Evolutionary conservation across 1,140 invertebrate genomes (phyloP).

Genomic region (Aphelinus certus): DNA sequence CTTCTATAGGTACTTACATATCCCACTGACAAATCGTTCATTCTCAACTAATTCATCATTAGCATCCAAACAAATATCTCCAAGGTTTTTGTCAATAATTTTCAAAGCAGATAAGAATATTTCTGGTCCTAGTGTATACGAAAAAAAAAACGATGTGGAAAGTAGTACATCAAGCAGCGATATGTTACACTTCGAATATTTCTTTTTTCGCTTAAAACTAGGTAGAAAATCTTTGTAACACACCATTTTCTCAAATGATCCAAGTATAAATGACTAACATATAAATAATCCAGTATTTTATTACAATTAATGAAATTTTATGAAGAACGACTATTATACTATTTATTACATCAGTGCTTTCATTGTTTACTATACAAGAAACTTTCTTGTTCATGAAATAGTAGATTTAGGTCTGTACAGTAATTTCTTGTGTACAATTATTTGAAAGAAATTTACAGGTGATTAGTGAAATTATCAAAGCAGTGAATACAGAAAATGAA

Average conservation of each 20-base stretch:
- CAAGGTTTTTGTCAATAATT: constrained; percentile 13
- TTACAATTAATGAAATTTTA: constrained; percentile 49
- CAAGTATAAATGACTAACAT: constrained; percentile 32
- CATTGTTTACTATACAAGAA: constrained; percentile 13
- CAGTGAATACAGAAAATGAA: constrained; percentile 7
- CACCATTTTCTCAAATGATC: constrained; percentile 13
- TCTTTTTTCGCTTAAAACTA: constrained; percentile 7
- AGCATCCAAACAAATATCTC: no score
- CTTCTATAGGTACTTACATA: constrained; percentile 31
- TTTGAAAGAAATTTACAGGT: no score
- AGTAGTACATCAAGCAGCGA: constrained; percentile 4
- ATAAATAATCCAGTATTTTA: constrained; percentile 56
- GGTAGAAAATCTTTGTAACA: neutral
- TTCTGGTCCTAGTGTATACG: constrained; percentile 14
- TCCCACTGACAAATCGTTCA: constrained; percentile 32
- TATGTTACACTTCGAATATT: constrained; percentile 3
- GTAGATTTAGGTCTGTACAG: constrained; percentile 11
- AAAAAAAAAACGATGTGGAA: constrained; percentile 3
- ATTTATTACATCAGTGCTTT: constrained; percentile 40
- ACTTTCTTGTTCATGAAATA: constrained; percentile 6
- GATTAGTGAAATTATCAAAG: constrained; percentile 9
- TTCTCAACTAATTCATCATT: constrained; percentile 8
- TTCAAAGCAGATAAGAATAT: constrained; percentile 17
- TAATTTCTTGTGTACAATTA: neutral
- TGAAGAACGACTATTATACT: constrained; percentile 51